A percentile compares a stretch with the other conserved stretches of the same genome.
Evolutionary conservation across 2,113 vertebrate genomes (phyloP).

Genomic region (Phainopepla nitens): DNA sequence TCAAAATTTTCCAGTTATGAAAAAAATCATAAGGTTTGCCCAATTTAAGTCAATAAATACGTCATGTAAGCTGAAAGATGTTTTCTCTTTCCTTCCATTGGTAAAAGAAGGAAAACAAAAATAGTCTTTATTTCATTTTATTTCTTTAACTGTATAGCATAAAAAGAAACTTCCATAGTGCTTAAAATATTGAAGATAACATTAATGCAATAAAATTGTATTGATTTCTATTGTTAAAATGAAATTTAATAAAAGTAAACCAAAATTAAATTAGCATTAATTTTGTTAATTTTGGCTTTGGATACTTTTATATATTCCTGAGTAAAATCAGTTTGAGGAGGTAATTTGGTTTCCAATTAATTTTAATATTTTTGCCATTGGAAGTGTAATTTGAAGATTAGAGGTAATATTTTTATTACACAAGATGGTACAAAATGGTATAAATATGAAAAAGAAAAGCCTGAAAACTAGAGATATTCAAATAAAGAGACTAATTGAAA

Average conservation of each 20-base stretch:
- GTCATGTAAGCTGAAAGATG: neutral
- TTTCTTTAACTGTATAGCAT: neutral
- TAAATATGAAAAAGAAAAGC: neutral
- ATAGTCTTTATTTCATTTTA: neutral
- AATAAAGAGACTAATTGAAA: neutral
- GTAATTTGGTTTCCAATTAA: neutral
- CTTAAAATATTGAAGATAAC: neutral
- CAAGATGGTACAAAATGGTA: neutral
- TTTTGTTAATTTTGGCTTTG: neutral
- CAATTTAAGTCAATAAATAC: neutral
- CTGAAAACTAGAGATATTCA: neutral
- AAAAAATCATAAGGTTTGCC: neutral
- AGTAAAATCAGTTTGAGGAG: neutral
- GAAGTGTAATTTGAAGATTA: neutral
- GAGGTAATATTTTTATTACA: neutral
- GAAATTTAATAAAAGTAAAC: neutral
- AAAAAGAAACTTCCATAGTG: neutral
- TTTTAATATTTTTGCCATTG: neutral
- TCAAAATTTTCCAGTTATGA: neutral
- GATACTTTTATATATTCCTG: neutral
- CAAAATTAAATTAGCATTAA: neutral
- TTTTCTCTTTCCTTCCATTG: neutral
- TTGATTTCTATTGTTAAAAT: neutral
- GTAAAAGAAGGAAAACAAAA: neutral
- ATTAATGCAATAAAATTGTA: neutral